Evolutionary conservation across 2,113 vertebrate species (phyloP).

Genomic region (Oxygymnocypris stewartii): DNA sequence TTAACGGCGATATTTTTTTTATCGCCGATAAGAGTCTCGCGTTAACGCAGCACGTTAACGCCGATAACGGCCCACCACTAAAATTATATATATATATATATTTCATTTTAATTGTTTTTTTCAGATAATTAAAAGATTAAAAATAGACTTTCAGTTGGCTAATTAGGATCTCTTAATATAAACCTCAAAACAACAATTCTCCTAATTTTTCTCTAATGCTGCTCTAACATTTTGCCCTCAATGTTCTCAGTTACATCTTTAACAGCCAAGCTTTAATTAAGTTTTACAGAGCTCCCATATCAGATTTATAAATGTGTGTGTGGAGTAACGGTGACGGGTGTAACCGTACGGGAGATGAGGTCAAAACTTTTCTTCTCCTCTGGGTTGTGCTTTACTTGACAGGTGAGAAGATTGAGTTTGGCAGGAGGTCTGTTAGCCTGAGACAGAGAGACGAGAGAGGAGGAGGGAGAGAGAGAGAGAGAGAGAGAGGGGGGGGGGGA

Average conservation of each 20-base stretch:
- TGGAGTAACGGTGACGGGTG: not conserved
- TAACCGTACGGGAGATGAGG: slow-evolving; percentile 94
- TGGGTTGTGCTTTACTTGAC: slow-evolving; percentile 97
- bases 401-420: slow-evolving; percentile 98
- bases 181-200: not conserved
- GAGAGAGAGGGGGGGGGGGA: not conserved
- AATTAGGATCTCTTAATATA: not conserved
- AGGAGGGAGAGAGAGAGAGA: not conserved
- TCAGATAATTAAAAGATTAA: not conserved
- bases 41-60: no score
- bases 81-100: no score
- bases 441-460: slow-evolving; percentile 37
- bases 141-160: not conserved
- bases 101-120: not conserved
- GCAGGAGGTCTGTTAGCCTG: slow-evolving; percentile 97
- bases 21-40: no score
- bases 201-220: not conserved
- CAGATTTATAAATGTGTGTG: slow-evolving; percentile 4
- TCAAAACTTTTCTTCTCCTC: slow-evolving; percentile 99
- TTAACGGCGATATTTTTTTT: no score
- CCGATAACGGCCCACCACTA: no score
- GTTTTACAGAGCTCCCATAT: not conserved
- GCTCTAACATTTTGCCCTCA: not conserved
- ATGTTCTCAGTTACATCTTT: not conserved
- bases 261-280: not conserved